phyloP scores from a whole-genome alignment of 2,888 invertebrate species.

The Caradrina clavipalpis region DNA sequence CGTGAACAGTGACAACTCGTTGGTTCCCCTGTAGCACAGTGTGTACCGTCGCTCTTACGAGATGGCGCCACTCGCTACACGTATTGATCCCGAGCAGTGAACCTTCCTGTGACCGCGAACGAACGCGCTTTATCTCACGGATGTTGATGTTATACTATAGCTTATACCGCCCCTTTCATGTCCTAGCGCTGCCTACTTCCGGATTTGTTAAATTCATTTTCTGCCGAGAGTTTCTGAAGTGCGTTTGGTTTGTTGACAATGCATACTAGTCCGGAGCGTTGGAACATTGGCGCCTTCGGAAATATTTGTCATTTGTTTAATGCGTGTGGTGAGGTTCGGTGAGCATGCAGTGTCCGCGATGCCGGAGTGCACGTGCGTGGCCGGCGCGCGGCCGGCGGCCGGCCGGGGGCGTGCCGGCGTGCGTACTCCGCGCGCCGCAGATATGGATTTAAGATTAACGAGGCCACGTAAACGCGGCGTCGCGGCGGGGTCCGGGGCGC shows the following conservation, averaged over 20 bases:
- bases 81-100: conserved; percentile 53
- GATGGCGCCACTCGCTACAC: conserved; percentile 53
- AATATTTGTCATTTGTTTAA: conserved; percentile 3
- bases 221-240: conserved; percentile 28
- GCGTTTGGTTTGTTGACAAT: conserved; percentile 41
- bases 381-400: conserved; percentile 41
- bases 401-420: conserved; percentile 74
- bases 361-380: conserved; percentile 49
- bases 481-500: conserved; percentile 92
- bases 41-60: conserved; percentile 6
- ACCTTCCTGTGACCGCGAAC: conserved; percentile 39
- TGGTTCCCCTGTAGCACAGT: background rate
- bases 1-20: background rate
- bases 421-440: conserved; percentile 77
- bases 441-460: conserved; percentile 88
- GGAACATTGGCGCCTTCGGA: conserved; percentile 1
- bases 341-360: conserved; percentile 28
- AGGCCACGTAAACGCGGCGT: conserved; percentile 79
- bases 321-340: conserved; percentile 30
- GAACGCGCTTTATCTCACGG: conserved; percentile 44
- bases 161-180: conserved; percentile 56
- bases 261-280: conserved; percentile 33
- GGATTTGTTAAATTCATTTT: conserved; percentile 28
- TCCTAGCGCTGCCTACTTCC: conserved; percentile 41
- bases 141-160: conserved; percentile 49